Percentiles rank a stretch among this genome's conserved stretches.
Evolutionary conservation across 1,140 invertebrate species (phyloP).

Genomic region (Oncopodura yosiiana): DNA sequence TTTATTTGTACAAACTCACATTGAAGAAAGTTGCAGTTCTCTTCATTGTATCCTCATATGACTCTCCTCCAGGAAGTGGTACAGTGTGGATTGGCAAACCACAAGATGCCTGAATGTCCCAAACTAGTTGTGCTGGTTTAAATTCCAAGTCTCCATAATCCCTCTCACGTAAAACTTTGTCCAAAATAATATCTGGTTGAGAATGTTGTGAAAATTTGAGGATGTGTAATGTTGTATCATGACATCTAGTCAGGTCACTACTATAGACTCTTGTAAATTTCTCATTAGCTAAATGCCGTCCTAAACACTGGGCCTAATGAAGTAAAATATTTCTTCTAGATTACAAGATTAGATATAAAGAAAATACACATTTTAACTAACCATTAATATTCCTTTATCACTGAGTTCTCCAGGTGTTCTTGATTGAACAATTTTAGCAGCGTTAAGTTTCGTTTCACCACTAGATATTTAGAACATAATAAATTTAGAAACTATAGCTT

Average conservation of each 20-base stretch:
- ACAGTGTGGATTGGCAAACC: slow-evolving; percentile 12
- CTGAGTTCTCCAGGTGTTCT: slow-evolving; percentile 25
- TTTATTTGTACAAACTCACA: neutral
- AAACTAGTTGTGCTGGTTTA: neutral
- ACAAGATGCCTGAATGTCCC: neutral
- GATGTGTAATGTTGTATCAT: slow-evolving; percentile 26
- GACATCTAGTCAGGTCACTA: slow-evolving; percentile 27
- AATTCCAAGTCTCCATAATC: slow-evolving; percentile 31
- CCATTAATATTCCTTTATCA: slow-evolving; percentile 21
- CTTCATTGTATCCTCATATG: slow-evolving; percentile 9
- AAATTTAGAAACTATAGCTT: too few species aligned
- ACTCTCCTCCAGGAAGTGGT: slow-evolving; percentile 23
- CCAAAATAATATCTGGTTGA: slow-evolving; percentile 8
- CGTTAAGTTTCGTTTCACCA: slow-evolving; percentile 28
- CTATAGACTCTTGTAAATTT: slow-evolving; percentile 20
- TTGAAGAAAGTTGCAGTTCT: slow-evolving; percentile 20
- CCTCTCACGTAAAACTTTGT: slow-evolving; percentile 16
- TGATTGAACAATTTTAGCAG: slow-evolving; percentile 22
- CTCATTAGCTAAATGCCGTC: slow-evolving; percentile 16
- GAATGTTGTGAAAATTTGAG: slow-evolving; percentile 15
- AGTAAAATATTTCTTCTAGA: neutral
- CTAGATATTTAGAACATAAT: slow-evolving; percentile 10
- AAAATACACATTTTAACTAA: slow-evolving; percentile 4
- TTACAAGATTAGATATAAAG: neutral
- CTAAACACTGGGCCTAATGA: slow-evolving; percentile 21